Conservation (phyloP, 2,797 vertebrate genomes). For the Tolypeutes matacus region DNA sequence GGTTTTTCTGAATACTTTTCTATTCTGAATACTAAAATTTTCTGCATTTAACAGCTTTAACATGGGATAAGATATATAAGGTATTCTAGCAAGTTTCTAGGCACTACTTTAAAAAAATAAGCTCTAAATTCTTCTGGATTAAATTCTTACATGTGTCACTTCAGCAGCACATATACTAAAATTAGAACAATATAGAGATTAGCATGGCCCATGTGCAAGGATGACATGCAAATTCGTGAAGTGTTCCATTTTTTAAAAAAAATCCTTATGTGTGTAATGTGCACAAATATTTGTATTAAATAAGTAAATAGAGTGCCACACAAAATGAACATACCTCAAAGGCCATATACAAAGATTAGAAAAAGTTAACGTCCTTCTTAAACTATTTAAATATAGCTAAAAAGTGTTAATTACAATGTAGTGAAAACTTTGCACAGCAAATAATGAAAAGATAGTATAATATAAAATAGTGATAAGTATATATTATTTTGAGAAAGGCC, state of each 20-base stretch:
- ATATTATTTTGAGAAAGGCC: constrained; percentile 62
- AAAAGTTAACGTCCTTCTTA: constrained; percentile 54
- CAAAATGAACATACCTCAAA: constrained; percentile 50
- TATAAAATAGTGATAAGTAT: constrained; percentile 56
- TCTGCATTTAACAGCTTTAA: constrained; percentile 36
- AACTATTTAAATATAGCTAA: constrained; percentile 48
- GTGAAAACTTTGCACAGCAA: constrained; percentile 58
- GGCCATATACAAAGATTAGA: constrained; percentile 24
- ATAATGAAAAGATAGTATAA: constrained; percentile 19
- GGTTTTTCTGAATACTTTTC: constrained; percentile 52
- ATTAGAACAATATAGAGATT: too few relatives aligned
- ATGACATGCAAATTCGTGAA: too few relatives aligned
- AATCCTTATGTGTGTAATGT: not conserved
- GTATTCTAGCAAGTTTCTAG: not conserved
- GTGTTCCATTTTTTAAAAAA: too few relatives aligned
- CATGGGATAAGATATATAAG: not conserved
- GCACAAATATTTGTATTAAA: not conserved
- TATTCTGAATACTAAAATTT: constrained; percentile 53
- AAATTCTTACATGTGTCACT: constrained; percentile 15
- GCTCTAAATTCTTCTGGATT: not conserved
- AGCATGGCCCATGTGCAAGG: too few relatives aligned
- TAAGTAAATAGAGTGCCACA: constrained; percentile 39
- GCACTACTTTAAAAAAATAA: not conserved
- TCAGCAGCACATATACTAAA: too few relatives aligned
- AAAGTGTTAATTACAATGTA: constrained; percentile 46